Evolutionary conservation across 2,797 vertebrate species (phyloP).

Genomic region (Mormyrops boulengeri): DNA sequence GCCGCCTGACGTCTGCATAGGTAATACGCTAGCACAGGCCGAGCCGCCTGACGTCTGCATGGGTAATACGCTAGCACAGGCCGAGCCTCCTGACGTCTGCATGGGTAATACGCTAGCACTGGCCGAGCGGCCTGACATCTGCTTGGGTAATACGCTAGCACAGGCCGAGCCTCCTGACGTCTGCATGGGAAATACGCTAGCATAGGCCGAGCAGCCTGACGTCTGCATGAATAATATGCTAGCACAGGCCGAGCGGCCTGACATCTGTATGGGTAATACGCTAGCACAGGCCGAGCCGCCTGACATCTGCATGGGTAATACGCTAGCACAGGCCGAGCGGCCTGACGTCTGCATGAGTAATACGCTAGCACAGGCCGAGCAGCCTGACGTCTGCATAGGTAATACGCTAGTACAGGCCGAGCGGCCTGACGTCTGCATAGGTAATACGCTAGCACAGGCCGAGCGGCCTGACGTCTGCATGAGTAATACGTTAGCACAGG

Average conservation of each 20-base stretch:
- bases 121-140: no score
- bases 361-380: not conserved
- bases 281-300: not conserved
- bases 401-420: not conserved
- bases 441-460: not conserved
- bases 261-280: not conserved
- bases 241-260: not conserved
- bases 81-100: not conserved
- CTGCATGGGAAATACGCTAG: not conserved
- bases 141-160: not conserved
- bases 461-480: not conserved
- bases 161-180: not conserved
- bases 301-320: not conserved
- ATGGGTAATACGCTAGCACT: not conserved
- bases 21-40: not conserved
- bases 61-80: not conserved
- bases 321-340: not conserved
- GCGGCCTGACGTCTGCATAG: not conserved
- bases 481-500: not conserved
- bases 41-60: no score
- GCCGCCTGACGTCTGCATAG: no score
- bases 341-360: not conserved
- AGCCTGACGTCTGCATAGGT: not conserved
- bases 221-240: not conserved
- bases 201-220: not conserved